phyloP scores from a whole-genome alignment of 92 coral and sea anemone genomes.

The Paramuricea clavata region DNA sequence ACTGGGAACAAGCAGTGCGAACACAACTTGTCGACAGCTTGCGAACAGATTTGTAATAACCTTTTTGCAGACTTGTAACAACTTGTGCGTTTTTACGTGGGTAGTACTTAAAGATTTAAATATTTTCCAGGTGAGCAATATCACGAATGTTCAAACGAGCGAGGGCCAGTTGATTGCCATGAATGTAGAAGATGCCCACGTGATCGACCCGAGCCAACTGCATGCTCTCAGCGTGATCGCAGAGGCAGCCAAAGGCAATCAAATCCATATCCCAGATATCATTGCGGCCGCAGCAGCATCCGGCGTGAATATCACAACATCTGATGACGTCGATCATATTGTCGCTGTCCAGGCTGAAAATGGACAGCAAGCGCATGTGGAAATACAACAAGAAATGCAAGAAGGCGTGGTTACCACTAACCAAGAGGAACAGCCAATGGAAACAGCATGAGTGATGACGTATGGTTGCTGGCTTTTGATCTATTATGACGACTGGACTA shows the following conservation, averaged over 20 bases:
- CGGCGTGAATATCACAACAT: conserved; percentile 20
- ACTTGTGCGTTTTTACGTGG: not conserved
- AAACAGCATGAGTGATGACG: conserved; percentile 5
- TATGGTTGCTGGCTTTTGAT: not conserved
- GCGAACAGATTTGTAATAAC: too few relatives aligned
- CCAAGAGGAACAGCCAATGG: conserved; percentile 41
- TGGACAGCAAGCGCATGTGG: conserved; percentile 47
- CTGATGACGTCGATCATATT: conserved; percentile 46
- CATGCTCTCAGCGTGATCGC: conserved; percentile 51
- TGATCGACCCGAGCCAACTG: conserved; percentile 44
- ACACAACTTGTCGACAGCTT: too few relatives aligned
- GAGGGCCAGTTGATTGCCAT: conserved; percentile 40
- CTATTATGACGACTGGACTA: not conserved
- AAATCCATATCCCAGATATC: conserved; percentile 43
- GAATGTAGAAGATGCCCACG: conserved; percentile 15
- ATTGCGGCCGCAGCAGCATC: conserved; percentile 40
- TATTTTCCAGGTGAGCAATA: conserved; percentile 34
- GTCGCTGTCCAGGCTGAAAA: conserved; percentile 36
- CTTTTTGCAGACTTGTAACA: not conserved
- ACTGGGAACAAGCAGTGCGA: too few relatives aligned
- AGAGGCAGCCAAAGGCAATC: conserved; percentile 29
- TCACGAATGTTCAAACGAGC: conserved; percentile 36
- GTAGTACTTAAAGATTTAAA: not conserved
- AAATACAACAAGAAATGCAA: conserved; percentile 13
- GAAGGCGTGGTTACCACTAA: conserved; percentile 29